A percentile compares a stretch with the other conserved stretches of the same genome.
Evolutionary conservation across 2,113 vertebrate genomes (phyloP).

Genomic region (Pseudopipra pipra): DNA sequence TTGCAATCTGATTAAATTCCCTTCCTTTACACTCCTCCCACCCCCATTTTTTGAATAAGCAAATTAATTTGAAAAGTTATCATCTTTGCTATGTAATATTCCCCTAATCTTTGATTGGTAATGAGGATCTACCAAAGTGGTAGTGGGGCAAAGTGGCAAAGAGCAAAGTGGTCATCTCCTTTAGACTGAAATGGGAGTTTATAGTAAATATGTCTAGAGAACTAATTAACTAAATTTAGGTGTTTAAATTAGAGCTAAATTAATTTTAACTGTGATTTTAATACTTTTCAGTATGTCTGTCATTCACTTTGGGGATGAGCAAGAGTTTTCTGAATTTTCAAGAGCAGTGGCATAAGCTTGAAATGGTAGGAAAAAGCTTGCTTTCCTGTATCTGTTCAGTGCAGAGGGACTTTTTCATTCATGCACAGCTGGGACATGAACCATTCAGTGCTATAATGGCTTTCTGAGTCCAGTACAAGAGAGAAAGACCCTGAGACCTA

Average conservation of each 20-base stretch:
- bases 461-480: background rate
- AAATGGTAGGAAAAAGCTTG: background rate
- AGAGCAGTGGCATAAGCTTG: background rate
- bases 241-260: background rate
- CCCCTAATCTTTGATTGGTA: background rate
- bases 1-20: background rate
- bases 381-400: background rate
- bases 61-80: background rate
- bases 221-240: background rate
- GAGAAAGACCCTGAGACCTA: background rate
- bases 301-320: background rate
- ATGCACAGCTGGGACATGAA: background rate
- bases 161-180: background rate
- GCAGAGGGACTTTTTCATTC: background rate
- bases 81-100: background rate
- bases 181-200: background rate
- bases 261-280: background rate
- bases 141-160: too few relatives aligned
- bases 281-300: background rate
- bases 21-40: background rate
- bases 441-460: background rate
- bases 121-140: background rate
- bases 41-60: background rate
- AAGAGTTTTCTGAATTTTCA: background rate
- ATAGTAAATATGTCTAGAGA: background rate